A percentile compares a stretch with the other conserved stretches of the same genome.
Evolutionary conservation across 2,888 invertebrate species (phyloP).

Genomic region (Gymnosoma rotundatum): DNA sequence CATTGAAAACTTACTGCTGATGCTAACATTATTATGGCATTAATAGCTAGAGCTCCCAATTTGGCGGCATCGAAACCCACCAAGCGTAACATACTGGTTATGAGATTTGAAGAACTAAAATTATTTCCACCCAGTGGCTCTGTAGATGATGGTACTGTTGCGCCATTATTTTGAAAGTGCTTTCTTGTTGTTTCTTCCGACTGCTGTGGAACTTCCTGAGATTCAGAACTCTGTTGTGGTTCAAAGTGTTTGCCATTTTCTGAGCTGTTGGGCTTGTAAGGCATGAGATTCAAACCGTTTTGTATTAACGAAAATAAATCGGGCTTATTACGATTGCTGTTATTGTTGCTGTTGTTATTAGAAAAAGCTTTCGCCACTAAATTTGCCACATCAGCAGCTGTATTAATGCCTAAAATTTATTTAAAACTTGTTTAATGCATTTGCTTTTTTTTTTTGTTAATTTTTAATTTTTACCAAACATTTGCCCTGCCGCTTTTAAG

Average conservation of each 20-base stretch:
- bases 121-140: constrained; percentile 56
- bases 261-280: neutral
- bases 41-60: constrained; percentile 91
- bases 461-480: constrained; percentile 76
- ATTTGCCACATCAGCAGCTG: constrained; percentile 85
- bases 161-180: constrained; percentile 42
- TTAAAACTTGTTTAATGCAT: neutral
- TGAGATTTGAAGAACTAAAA: constrained; percentile 73
- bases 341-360: constrained; percentile 70
- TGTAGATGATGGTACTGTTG: constrained; percentile 52
- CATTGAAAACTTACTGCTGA: constrained; percentile 86
- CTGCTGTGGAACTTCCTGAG: constrained; percentile 63
- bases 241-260: constrained; percentile 38
- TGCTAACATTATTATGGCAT: constrained; percentile 91
- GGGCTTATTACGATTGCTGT: constrained; percentile 72
- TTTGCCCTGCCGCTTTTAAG: constrained; percentile 80
- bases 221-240: constrained; percentile 45
- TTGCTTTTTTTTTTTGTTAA: neutral
- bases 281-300: constrained; percentile 34
- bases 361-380: constrained; percentile 85
- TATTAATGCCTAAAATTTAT: constrained; percentile 79
- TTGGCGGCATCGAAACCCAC: constrained; percentile 90
- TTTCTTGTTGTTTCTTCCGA: constrained; percentile 66
- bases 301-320: constrained; percentile 75
- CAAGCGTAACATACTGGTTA: constrained; percentile 85